Evolutionary conservation across 1,140 invertebrate species (phyloP), one percentile per base, ranked within the genome.

Genomic region (Whitmania pigra): DNA sequence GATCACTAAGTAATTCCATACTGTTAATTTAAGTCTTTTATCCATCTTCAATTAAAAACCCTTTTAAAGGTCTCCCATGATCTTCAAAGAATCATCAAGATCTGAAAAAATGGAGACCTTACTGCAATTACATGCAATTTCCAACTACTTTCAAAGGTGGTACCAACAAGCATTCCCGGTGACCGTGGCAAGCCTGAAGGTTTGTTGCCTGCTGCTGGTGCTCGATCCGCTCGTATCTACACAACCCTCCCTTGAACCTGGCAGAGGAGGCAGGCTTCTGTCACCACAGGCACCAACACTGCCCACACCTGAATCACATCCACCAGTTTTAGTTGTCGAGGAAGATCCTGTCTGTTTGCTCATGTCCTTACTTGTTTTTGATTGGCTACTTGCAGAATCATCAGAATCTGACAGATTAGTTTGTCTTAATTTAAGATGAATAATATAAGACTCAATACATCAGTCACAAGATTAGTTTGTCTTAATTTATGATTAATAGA

Each of bases 21-120:
- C 43, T 49, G 43, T 49, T 49, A 49, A 49, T 15, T 11, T 49
- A 49, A 49, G 43, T 49, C 43, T 49, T 49, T 49, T 49, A 49
- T 49, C 43, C 43, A 49, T 11, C 43, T 49, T 49, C 43, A 49
- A 49, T 49, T 49, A 15, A 17, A 17, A 49, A 49, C 9, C 43
- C 9, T 49, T 49, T 70, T 53, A 72, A 27, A 72, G 53, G 60
- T 72, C 71, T 18, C 71, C 71, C 71, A 72, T 72, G 15, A 67
- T 57, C 22, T 72, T 57, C 36, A 72, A 53, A 66, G 71, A 53
- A 22, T 72, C 71, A 53, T 72, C 71, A n/a, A 40, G 31, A 67
- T 67, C 71, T 72, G 63, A 40, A 67, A 67, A 43, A 27, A 40
- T 36, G 49, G n/a, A 57, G 53, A 57, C 7, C 53, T 40, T 6